phyloP scores from a whole-genome alignment of 2,113 vertebrate genomes.

The Daphoenositta chrysoptera region DNA sequence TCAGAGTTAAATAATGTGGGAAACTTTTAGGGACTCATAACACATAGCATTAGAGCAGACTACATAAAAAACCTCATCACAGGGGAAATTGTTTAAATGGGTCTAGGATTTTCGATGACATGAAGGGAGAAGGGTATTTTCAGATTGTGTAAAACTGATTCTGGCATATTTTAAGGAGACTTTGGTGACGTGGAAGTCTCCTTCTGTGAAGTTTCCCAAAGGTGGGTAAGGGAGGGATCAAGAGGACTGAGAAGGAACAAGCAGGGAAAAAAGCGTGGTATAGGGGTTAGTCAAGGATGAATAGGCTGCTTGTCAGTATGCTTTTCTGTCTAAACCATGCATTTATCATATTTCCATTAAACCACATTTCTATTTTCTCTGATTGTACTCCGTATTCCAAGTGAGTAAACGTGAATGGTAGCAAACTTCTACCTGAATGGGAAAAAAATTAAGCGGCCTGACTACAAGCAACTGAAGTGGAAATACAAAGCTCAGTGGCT shows the following conservation, averaged over 20 bases:
- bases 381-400: not conserved
- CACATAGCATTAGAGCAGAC: not conserved
- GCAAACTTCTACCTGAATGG: not conserved
- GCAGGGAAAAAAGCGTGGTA: not conserved
- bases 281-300: not conserved
- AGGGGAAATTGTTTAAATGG: not conserved
- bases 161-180: not conserved
- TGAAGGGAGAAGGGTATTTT: not conserved
- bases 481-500: not conserved
- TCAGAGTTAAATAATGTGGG: not conserved
- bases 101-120: not conserved
- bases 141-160: not conserved
- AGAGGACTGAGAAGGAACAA: not conserved
- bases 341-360: not conserved
- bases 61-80: not conserved
- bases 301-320: not conserved
- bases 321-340: not conserved
- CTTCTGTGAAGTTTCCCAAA: not conserved
- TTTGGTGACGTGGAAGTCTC: not conserved
- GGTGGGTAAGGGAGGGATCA: not conserved
- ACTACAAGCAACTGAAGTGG: not conserved
- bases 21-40: not conserved
- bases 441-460: not conserved
- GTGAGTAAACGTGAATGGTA: not conserved
- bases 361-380: not conserved